A percentile compares a stretch with the other conserved stretches of the same genome.
These are phyloP conservation scores for Micrasema longulum DNA, from an alignment of 1,140 invertebrate species.

Conservation along the genomic window DNA sequence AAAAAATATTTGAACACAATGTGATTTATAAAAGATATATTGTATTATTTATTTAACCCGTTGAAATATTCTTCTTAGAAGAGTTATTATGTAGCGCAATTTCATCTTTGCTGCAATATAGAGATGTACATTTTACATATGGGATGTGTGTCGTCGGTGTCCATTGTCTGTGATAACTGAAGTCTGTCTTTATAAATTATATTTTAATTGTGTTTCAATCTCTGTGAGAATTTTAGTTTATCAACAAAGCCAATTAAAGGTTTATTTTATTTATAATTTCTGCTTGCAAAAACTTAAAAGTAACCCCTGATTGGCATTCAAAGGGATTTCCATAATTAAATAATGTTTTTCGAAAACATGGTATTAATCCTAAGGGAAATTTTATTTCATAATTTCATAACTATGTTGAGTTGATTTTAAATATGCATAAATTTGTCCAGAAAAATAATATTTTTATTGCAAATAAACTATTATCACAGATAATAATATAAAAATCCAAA, in stretches of 20 bases:
- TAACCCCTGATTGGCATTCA: not conserved
- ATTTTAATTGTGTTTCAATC: slow-evolving; percentile 26
- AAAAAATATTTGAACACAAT: slow-evolving; percentile 31
- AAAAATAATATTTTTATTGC: too few relatives aligned
- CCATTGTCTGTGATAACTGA: slow-evolving; percentile 44
- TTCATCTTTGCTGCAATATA: slow-evolving; percentile 13
- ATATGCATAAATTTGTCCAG: too few relatives aligned
- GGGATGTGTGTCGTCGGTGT: slow-evolving; percentile 5
- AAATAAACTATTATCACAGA: too few relatives aligned
- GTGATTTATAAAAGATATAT: slow-evolving; percentile 43
- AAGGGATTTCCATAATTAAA: not conserved
- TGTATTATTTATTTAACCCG: slow-evolving; percentile 43
- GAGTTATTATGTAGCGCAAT: slow-evolving; percentile 27
- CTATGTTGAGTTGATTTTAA: too few relatives aligned
- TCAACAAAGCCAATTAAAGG: not conserved
- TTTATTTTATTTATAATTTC: not conserved
- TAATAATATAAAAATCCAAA: too few relatives aligned
- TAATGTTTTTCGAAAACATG: not conserved
- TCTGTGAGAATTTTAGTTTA: slow-evolving; percentile 3
- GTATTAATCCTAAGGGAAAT: too few relatives aligned
- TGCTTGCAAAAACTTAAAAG: not conserved
- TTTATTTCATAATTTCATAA: too few relatives aligned
- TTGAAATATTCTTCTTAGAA: slow-evolving; percentile 38
- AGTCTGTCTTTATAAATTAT: slow-evolving; percentile 34
- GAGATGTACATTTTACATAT: slow-evolving; percentile 15